Evolutionary conservation across 1,140 invertebrate genomes (phyloP), one percentile per base, ranked within the genome.

Genomic region (Periplaneta americana): DNA sequence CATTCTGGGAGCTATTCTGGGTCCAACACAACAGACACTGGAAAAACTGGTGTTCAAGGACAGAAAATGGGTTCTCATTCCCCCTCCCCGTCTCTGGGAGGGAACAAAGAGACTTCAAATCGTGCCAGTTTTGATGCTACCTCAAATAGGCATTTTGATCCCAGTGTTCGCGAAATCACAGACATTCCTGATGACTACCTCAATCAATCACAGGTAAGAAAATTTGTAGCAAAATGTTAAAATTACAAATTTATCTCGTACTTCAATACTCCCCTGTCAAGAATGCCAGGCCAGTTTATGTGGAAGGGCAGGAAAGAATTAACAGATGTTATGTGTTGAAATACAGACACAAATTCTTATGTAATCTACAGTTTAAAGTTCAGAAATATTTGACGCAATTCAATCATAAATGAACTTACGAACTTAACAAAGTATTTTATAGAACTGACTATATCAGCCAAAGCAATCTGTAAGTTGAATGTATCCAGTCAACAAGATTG

Each of bases 101-200:
- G 86, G 85, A 89, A 87, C 85, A 91, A 88, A 85, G 90, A 86
- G 85, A 88, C 85, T 84, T 88, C 88, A 82, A 86, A 89, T 86
- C 85, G 90, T 84, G 87, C 87, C 75, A 89, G 87, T 74, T 87
- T 88, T 86, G 88, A 89, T 74, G n/a, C 33, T 11, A 81, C 88
- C 48, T 86, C 88, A 37, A 88, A 85, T 84, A 84, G 88, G 83
- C 85, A 86, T 39, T 88, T 87, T 80, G 89, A 89, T 74, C 86
- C 86, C 8, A 82, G 87, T 87, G 91, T 90, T 78, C 91, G 95
- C 88, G 95, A 96, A 89, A 94, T 96, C 83, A 95, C 93, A 1
- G 95, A 95, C 86, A 96, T 96, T 85, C 95, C 95, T 28, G 94
- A 95, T 85, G 95, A 96, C 88, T 96, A 95, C 86, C 89, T 96